These are phyloP conservation scores for Gobio occitaniae DNA, from an alignment of 2,797 vertebrate genomes.

Conservation along the genomic window DNA sequence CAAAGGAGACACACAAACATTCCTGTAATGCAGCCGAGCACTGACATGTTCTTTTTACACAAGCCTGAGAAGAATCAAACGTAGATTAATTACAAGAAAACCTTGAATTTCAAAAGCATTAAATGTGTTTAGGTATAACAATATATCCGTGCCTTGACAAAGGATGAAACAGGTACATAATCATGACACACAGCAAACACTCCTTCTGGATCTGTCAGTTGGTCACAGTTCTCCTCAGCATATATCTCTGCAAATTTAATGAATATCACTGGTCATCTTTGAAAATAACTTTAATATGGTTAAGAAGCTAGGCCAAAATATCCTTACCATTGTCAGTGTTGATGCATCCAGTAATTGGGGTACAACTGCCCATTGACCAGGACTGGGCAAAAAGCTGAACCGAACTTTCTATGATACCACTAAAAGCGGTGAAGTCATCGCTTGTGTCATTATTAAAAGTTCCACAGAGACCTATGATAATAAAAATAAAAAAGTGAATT, in stretches of 20 bases:
- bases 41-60: slow-evolving; percentile 71
- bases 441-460: slow-evolving; percentile 79
- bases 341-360: slow-evolving; percentile 62
- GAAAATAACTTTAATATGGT: neutral
- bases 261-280: neutral
- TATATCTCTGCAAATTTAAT: slow-evolving; percentile 70
- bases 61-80: slow-evolving; percentile 65
- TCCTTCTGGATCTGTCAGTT: slow-evolving; percentile 68
- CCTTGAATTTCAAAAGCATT: neutral
- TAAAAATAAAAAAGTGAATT: neutral
- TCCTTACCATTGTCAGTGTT: slow-evolving; percentile 76
- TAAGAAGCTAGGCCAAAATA: neutral
- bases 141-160: slow-evolving; percentile 61
- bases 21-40: slow-evolving; percentile 57
- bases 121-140: neutral
- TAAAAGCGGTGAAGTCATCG: slow-evolving; percentile 83
- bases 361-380: slow-evolving; percentile 72
- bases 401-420: slow-evolving; percentile 79
- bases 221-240: slow-evolving; percentile 69
- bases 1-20: slow-evolving; percentile 72
- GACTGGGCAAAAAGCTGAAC: slow-evolving; percentile 76
- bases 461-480: slow-evolving; percentile 81
- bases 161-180: slow-evolving; percentile 69
- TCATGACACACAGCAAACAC: slow-evolving; percentile 79
- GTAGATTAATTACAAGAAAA: slow-evolving; percentile 1